These are phyloP conservation scores for Anarsia innoxiella DNA, from an alignment of 2,888 invertebrate species.

Conservation along the genomic window DNA sequence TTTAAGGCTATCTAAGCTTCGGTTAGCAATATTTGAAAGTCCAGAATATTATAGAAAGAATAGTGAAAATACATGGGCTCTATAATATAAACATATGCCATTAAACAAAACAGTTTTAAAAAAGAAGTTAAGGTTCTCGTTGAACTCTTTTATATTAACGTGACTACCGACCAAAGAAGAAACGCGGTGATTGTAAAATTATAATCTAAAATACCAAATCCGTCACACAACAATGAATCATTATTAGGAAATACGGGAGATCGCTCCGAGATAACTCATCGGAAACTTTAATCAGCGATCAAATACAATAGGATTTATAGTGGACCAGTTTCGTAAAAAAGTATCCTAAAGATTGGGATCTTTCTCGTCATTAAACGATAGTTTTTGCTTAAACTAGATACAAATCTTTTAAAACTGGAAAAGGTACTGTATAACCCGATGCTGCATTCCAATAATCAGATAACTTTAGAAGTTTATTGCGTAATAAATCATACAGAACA, in stretches of 20 bases:
- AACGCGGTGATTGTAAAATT: conserved; percentile 17
- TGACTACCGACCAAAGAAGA: background rate
- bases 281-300: conserved; percentile 34
- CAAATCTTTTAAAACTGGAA: conserved; percentile 22
- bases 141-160: conserved; percentile 45
- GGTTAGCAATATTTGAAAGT: too few relatives aligned
- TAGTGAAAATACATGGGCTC: too few relatives aligned
- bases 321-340: conserved; percentile 27
- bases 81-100: too few relatives aligned
- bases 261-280: conserved; percentile 35
- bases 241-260: conserved; percentile 35
- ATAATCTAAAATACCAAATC: conserved; percentile 44
- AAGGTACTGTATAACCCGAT: too few relatives aligned
- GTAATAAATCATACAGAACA: too few relatives aligned
- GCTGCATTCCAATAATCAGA: too few relatives aligned
- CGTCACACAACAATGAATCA: conserved; percentile 43
- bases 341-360: conserved; percentile 36
- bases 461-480: too few relatives aligned
- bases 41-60: too few relatives aligned
- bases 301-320: conserved; percentile 22
- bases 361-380: conserved; percentile 33
- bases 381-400: conserved; percentile 30
- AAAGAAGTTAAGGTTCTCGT: conserved; percentile 37
- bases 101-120: too few relatives aligned
- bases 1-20: too few relatives aligned